Base-by-base conservation (phyloP, 2,888 invertebrate species). In the Punctoribates punctum region DNA sequence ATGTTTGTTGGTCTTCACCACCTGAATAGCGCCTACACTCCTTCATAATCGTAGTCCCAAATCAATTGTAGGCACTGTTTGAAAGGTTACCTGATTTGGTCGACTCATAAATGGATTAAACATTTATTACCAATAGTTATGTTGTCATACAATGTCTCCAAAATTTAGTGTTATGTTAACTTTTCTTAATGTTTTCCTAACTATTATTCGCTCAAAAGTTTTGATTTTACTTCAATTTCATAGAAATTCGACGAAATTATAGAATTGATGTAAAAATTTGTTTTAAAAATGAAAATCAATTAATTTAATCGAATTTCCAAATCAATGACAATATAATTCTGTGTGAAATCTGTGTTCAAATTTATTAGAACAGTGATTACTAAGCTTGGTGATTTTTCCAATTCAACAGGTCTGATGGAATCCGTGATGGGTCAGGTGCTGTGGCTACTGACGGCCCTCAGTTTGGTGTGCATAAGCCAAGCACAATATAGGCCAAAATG, bases 401-500 rank as follows among this genome's bases (percentile, higher is more conserved):
- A 3, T 20, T 27, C 20, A 11, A 38, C 38, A 67, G 67, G n/a
- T 67, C 67, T 38, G 20, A 67, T 67, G 67, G 67, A 67, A 38
- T 38, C 38, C 13, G 67, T 67, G 38, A 67, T 34, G 29, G 67
- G 67, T 38, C 67, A 38, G 67, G 67, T 67, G 34, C 67, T 67
- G 67, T 67, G 67, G 67, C 67, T 67, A 2, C 29, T 67, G 4
- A 6, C 38, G 38, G 67, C 20, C 6, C 38, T 67, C 1, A 20
- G 67, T 34, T n/a, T 34, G n/a, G 15, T n/a, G 20, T 67, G n/a
- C 29, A 17, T 67, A 38, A 46, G 34, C 23, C 34, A 54, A 51
- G 80, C 80, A 70, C 79, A 80, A 73, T 81, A 81, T 74, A 74
- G 78, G 73, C 79, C 79, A 9, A 76, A 78, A 29, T 79, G 77